Conservation (phyloP, 2,113 vertebrate genomes). For the Petromus typicus region DNA sequence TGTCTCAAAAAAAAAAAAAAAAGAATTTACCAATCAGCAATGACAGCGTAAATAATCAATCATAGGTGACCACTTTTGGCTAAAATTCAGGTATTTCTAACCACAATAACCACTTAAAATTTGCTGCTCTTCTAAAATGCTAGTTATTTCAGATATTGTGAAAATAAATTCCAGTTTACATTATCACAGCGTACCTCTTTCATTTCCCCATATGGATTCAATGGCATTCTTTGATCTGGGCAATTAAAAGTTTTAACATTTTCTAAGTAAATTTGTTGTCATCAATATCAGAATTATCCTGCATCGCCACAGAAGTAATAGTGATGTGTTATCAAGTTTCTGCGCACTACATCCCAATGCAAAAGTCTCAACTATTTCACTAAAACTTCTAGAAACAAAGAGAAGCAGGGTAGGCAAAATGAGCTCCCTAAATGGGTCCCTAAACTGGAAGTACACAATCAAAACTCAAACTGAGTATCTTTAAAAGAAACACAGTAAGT, state of each 20-base stretch:
- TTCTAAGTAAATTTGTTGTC: not conserved
- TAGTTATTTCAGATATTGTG: not conserved
- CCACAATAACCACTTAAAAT: not conserved
- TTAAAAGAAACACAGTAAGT: not conserved
- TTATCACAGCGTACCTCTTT: not conserved
- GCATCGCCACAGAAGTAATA: not conserved
- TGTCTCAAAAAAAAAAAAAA: too few relatives aligned
- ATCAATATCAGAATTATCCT: conserved; percentile 2
- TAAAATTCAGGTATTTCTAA: not conserved
- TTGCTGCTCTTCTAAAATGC: not conserved
- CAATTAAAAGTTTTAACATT: conserved; percentile 11
- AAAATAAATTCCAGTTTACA: not conserved
- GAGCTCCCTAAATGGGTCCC: not conserved
- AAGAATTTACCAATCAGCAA: not conserved
- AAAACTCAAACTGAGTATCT: conserved; percentile 33
- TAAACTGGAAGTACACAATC: not conserved
- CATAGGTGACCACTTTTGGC: not conserved
- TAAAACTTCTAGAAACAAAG: conserved; percentile 7
- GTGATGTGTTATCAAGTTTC: not conserved
- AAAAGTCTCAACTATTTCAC: not conserved
- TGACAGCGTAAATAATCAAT: not conserved
- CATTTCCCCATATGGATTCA: conserved; percentile 1
- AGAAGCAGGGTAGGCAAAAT: conserved; percentile 30
- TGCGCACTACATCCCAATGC: not conserved
- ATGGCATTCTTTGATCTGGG: not conserved